phyloP scores from a whole-genome alignment of 2,888 invertebrate genomes.

The Pristionchus arcanus region DNA sequence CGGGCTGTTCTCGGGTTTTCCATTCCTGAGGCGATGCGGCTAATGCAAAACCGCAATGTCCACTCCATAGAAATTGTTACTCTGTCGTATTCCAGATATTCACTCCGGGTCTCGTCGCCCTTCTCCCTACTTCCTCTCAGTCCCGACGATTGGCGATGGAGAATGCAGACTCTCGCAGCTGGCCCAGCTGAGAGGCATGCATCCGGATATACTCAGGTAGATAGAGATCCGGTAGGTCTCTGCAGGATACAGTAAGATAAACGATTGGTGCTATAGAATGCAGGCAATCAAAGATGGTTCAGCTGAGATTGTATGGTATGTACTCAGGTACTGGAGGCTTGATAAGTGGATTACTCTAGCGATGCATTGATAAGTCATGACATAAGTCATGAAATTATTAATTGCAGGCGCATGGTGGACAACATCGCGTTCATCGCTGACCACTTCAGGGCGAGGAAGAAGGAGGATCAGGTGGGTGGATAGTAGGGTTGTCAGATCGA shows the following conservation, averaged over 20 bases:
- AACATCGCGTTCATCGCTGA: slow-evolving; percentile 78
- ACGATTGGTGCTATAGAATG: not conserved
- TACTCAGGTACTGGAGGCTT: not conserved
- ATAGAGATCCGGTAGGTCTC: not conserved
- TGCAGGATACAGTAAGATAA: too few relatives aligned
- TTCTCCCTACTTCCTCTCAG: slow-evolving; percentile 74
- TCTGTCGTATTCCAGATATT: slow-evolving; percentile 57
- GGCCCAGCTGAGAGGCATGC: slow-evolving; percentile 76
- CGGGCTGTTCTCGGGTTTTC: too few relatives aligned
- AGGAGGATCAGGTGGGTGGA: slow-evolving; percentile 75
- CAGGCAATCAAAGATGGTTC: not conserved
- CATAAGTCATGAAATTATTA: too few relatives aligned
- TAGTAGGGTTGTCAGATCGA: too few relatives aligned
- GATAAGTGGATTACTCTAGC: too few relatives aligned
- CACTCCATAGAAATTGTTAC: too few relatives aligned
- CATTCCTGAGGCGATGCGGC: too few relatives aligned
- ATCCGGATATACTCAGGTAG: slow-evolving; percentile 74
- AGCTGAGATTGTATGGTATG: too few relatives aligned
- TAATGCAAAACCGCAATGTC: too few relatives aligned
- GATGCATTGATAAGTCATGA: too few relatives aligned
- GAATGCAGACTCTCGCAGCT: slow-evolving; percentile 72
- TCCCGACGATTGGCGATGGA: slow-evolving; percentile 62
- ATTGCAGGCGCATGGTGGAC: slow-evolving; percentile 76
- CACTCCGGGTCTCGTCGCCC: slow-evolving; percentile 71
- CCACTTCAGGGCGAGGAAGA: slow-evolving; percentile 75